A percentile compares a stretch with the other conserved stretches of the same genome.
Evolutionary conservation across 92 coral and sea anemone genomes (phyloP).

Genomic region (Hydrozoanthus gracilis): DNA sequence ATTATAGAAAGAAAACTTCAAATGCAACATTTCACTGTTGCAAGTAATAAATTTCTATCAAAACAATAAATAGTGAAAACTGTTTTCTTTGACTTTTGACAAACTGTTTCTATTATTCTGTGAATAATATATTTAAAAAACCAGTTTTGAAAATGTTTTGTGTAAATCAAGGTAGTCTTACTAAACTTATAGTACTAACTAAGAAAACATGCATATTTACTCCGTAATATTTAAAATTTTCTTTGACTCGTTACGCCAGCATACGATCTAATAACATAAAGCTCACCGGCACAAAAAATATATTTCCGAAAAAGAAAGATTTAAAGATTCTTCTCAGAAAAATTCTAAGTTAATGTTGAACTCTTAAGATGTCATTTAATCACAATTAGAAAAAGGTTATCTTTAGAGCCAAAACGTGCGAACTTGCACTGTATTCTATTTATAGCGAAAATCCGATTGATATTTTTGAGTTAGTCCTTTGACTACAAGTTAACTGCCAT

Average conservation of each 20-base stretch:
- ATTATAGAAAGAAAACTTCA: background rate
- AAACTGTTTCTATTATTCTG: background rate
- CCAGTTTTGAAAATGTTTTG: background rate
- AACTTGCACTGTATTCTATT: slow-evolving; percentile 11
- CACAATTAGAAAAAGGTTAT: slow-evolving; percentile 16
- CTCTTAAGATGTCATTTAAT: slow-evolving; percentile 5
- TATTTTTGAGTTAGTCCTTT: too few relatives aligned
- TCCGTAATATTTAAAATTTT: background rate
- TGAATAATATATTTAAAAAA: background rate
- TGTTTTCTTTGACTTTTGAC: background rate
- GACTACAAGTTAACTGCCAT: too few relatives aligned
- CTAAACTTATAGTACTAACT: background rate
- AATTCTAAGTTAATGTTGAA: background rate
- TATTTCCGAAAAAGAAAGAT: background rate
- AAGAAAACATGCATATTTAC: background rate
- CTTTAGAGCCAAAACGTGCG: background rate
- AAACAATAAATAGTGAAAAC: slow-evolving; percentile 15
- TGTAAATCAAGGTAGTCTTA: background rate
- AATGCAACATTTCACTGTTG: slow-evolving; percentile 28
- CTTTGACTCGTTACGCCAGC: background rate
- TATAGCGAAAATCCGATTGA: background rate
- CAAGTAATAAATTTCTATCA: slow-evolving; percentile 3
- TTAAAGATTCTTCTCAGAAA: background rate
- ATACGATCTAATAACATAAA: background rate
- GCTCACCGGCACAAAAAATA: background rate